These are phyloP conservation scores for Microchrysa polita DNA, from an alignment of 2,888 invertebrate species.

Conservation along the genomic window DNA sequence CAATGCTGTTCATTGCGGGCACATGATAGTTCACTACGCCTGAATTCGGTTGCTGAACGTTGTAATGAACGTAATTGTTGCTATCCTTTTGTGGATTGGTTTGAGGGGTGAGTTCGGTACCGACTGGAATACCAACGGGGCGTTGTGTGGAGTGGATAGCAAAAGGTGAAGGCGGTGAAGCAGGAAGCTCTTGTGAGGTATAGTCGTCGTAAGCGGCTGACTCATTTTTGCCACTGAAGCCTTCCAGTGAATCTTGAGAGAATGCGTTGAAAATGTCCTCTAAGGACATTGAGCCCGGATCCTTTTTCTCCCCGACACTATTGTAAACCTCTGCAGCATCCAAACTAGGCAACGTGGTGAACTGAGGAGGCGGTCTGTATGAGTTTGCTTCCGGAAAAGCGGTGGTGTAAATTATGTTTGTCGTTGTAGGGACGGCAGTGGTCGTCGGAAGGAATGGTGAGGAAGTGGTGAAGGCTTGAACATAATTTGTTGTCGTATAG, in stretches of 20 bases:
- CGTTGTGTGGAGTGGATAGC: slow-evolving; percentile 51
- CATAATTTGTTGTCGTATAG: slow-evolving; percentile 41
- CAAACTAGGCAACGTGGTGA: slow-evolving; percentile 22
- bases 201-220: slow-evolving; percentile 46
- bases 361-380: not conserved
- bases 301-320: slow-evolving; percentile 50
- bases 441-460: slow-evolving; percentile 43
- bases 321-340: slow-evolving; percentile 50
- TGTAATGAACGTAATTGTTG: slow-evolving; percentile 63
- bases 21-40: slow-evolving; percentile 60
- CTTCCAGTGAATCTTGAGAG: slow-evolving; percentile 59
- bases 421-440: slow-evolving; percentile 48
- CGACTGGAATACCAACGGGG: slow-evolving; percentile 19
- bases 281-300: slow-evolving; percentile 59
- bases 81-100: slow-evolving; percentile 47
- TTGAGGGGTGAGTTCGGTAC: slow-evolving; percentile 33
- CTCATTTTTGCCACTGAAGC: not conserved
- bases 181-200: slow-evolving; percentile 57
- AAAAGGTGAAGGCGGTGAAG: slow-evolving; percentile 61
- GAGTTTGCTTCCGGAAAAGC: slow-evolving; percentile 44
- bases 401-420: slow-evolving; percentile 41
- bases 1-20: slow-evolving; percentile 70
- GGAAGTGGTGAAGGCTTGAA: slow-evolving; percentile 43
- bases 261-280: slow-evolving; percentile 62
- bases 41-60: slow-evolving; percentile 61